A percentile compares a stretch with the other conserved stretches of the same genome.
These are phyloP conservation scores for Tyrannus savana DNA, from an alignment of 2,113 vertebrate species.

Conservation along the genomic window DNA sequence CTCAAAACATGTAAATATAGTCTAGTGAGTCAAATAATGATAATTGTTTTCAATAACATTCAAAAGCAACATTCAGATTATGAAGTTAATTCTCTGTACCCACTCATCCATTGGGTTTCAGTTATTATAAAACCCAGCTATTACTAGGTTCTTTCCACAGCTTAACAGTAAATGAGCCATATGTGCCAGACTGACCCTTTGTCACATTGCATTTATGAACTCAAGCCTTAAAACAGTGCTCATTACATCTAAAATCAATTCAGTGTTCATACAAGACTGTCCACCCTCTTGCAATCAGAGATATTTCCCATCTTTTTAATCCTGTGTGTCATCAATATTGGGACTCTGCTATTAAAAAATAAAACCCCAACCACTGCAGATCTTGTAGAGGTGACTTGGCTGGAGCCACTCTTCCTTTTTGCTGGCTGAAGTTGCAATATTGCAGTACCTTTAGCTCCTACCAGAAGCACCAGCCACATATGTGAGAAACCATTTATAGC, in stretches of 20 bases:
- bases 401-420: neutral
- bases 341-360: neutral
- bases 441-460: neutral
- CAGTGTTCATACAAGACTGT: neutral
- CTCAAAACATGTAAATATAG: slow-evolving; percentile 28
- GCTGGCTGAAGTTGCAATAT: neutral
- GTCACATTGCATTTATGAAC: neutral
- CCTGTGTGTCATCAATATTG: neutral
- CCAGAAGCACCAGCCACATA: neutral
- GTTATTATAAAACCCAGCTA: neutral
- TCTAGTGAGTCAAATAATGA: slow-evolving; percentile 24
- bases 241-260: neutral
- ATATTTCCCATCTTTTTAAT: neutral
- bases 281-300: neutral
- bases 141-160: neutral
- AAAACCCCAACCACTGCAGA: neutral
- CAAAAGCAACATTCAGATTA: slow-evolving; percentile 1
- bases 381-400: neutral
- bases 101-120: neutral
- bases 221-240: neutral
- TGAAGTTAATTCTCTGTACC: slow-evolving; percentile 1
- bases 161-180: slow-evolving; percentile 27
- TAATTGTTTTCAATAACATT: slow-evolving; percentile 26
- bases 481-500: neutral
- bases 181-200: neutral